A percentile compares a stretch with the other conserved stretches of the same genome.
Evolutionary conservation across 2,888 invertebrate genomes (phyloP).

Genomic region (Drosophila mulleri): DNA sequence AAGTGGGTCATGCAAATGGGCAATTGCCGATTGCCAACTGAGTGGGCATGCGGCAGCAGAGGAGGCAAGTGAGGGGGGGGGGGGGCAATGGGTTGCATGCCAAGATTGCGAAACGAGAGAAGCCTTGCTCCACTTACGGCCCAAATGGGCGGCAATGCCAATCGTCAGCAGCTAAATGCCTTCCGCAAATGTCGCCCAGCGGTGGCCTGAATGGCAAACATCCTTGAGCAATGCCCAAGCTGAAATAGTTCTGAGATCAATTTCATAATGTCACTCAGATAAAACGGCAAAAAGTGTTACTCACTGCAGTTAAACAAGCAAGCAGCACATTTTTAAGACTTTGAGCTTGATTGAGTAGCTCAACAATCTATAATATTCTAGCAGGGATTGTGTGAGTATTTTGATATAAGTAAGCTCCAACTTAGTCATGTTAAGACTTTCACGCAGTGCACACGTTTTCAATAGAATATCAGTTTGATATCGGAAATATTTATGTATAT

Average conservation of each 20-base stretch:
- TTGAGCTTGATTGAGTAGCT: background rate
- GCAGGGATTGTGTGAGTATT: background rate
- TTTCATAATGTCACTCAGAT: background rate
- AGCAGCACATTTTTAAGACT: background rate
- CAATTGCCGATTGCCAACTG: slow-evolving; percentile 36
- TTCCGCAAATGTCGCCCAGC: slow-evolving; percentile 31
- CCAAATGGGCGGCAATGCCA: slow-evolving; percentile 27
- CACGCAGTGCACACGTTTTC: background rate
- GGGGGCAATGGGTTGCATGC: slow-evolving; percentile 12
- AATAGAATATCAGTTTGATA: slow-evolving; percentile 1
- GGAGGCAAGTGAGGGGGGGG: background rate
- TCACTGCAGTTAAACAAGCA: background rate
- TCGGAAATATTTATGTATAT: background rate
- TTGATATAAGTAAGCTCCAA: background rate
- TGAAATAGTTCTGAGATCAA: background rate
- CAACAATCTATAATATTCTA: background rate
- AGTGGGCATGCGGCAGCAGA: background rate
- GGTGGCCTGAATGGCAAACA: background rate
- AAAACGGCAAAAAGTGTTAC: background rate
- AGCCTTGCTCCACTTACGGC: slow-evolving; percentile 50
- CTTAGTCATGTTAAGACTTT: background rate
- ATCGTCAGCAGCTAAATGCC: slow-evolving; percentile 14
- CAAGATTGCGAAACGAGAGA: slow-evolving; percentile 56
- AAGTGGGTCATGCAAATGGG: slow-evolving; percentile 66
- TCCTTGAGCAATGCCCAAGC: slow-evolving; percentile 5